A percentile compares a stretch with the other conserved stretches of the same genome.
Evolutionary conservation across 2,797 vertebrate species (phyloP).

Genomic region (Dipus sagitta): DNA sequence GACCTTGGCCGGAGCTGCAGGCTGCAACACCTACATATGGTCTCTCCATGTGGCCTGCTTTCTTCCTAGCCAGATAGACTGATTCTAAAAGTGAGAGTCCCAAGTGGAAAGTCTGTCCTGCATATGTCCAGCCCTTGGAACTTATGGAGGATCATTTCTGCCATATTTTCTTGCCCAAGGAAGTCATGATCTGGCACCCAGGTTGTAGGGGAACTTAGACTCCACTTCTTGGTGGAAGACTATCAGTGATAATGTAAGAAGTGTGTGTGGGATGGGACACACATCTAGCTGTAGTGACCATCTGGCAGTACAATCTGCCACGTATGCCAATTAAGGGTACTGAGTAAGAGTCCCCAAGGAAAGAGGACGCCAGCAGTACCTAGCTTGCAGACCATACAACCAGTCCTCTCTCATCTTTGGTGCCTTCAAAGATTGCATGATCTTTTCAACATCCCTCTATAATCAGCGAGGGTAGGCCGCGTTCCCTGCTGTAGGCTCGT

Average conservation of each 20-base stretch:
- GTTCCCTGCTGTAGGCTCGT: too few relatives aligned
- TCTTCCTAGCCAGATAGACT: not conserved
- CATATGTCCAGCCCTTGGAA: not conserved
- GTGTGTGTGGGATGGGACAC: not conserved
- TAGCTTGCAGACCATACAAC: too few relatives aligned
- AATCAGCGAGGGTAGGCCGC: too few relatives aligned
- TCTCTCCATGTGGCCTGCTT: conserved; percentile 23
- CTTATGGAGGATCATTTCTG: not conserved
- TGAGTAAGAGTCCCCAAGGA: not conserved
- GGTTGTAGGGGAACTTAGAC: not conserved
- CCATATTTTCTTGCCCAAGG: not conserved
- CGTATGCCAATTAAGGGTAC: not conserved
- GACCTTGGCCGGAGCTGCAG: conserved; percentile 41
- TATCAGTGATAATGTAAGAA: not conserved
- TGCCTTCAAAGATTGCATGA: too few relatives aligned
- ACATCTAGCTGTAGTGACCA: not conserved
- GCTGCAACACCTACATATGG: conserved; percentile 26
- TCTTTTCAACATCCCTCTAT: too few relatives aligned
- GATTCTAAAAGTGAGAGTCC: conserved; percentile 27
- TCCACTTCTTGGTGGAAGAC: not conserved
- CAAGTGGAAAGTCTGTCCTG: conserved; percentile 3
- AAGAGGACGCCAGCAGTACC: not conserved
- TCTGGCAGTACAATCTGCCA: not conserved
- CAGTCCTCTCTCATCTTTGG: too few relatives aligned
- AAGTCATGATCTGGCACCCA: conserved; percentile 2